A percentile compares a stretch with the other conserved stretches of the same genome.
phyloP scores from a whole-genome alignment of 2,888 invertebrate genomes.

The Augochlorella aurata region DNA sequence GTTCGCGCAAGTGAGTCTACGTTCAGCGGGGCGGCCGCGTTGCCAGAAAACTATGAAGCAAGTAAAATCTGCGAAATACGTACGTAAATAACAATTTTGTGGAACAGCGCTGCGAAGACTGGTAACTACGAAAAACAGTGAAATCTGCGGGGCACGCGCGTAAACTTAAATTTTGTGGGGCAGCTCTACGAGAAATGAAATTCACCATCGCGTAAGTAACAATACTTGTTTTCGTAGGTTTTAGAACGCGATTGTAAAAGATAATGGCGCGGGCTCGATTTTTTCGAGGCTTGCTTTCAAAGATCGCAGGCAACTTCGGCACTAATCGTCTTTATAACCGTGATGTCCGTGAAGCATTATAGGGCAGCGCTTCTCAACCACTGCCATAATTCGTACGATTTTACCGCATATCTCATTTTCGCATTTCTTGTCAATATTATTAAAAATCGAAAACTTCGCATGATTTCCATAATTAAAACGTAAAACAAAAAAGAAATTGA shows the following conservation, averaged over 20 bases:
- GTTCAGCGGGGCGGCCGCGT: background rate
- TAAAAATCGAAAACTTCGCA: too few relatives aligned
- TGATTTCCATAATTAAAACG: too few relatives aligned
- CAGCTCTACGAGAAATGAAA: background rate
- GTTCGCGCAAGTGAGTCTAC: background rate
- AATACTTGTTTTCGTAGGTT: background rate
- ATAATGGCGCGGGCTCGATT: background rate
- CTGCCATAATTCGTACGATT: background rate
- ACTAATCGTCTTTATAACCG: background rate
- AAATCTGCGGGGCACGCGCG: slow-evolving; percentile 1
- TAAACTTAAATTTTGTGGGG: slow-evolving; percentile 2
- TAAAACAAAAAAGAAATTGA: too few relatives aligned
- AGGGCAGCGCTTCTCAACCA: background rate
- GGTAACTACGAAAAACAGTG: slow-evolving; percentile 1
- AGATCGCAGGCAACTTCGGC: background rate
- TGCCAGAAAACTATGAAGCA: background rate
- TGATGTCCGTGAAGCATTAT: background rate
- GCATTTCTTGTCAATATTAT: too few relatives aligned
- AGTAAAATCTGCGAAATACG: background rate
- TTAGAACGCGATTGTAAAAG: background rate
- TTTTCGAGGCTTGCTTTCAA: background rate
- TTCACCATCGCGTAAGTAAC: slow-evolving; percentile 1
- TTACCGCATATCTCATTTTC: too few relatives aligned
- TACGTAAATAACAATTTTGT: slow-evolving; percentile 4
- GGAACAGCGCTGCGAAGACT: slow-evolving; percentile 4